These are phyloP conservation scores for Babylonia areolata DNA, from an alignment of 1,140 invertebrate species.

Conservation along the genomic window DNA sequence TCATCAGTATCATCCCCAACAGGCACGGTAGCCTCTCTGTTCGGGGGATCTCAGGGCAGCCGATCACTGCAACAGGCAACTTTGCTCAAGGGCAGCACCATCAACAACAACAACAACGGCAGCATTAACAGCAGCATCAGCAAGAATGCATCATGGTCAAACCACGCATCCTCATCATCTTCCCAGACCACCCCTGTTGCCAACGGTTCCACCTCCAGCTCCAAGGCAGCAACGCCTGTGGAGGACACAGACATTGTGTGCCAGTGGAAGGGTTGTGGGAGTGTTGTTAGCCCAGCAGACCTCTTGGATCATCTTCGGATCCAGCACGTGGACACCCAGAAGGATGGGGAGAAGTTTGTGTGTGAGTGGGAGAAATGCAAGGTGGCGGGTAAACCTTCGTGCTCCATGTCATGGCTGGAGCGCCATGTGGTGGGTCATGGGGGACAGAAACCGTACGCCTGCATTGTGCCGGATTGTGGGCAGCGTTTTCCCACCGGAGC, in stretches of 20 bases:
- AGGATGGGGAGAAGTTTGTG: constrained; percentile 86
- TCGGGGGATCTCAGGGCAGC: constrained; percentile 12
- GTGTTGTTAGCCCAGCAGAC: constrained; percentile 84
- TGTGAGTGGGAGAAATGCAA: constrained; percentile 96
- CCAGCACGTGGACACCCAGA: constrained; percentile 89
- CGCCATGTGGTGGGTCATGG: constrained; percentile 93
- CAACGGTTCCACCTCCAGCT: neutral
- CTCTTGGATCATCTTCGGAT: constrained; percentile 94
- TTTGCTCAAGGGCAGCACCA: constrained; percentile 34
- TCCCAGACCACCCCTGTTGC: neutral
- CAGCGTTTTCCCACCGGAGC: constrained; percentile 93
- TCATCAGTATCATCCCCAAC: constrained; percentile 23
- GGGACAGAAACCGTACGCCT: constrained; percentile 93
- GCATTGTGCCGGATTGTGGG: constrained; percentile 95
- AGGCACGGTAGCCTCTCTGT: neutral
- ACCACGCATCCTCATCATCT: neutral
- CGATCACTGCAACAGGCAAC: neutral
- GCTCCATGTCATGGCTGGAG: constrained; percentile 93
- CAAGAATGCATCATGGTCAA: neutral
- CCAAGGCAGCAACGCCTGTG: neutral
- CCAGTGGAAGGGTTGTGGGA: constrained; percentile 89
- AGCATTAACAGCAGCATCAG: constrained; percentile 23
- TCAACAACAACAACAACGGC: constrained; percentile 27
- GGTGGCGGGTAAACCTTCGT: constrained; percentile 94
- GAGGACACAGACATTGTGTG: constrained; percentile 76